Evolutionary conservation across 2,113 vertebrate genomes (phyloP).

Genomic region (Tichodroma muraria): DNA sequence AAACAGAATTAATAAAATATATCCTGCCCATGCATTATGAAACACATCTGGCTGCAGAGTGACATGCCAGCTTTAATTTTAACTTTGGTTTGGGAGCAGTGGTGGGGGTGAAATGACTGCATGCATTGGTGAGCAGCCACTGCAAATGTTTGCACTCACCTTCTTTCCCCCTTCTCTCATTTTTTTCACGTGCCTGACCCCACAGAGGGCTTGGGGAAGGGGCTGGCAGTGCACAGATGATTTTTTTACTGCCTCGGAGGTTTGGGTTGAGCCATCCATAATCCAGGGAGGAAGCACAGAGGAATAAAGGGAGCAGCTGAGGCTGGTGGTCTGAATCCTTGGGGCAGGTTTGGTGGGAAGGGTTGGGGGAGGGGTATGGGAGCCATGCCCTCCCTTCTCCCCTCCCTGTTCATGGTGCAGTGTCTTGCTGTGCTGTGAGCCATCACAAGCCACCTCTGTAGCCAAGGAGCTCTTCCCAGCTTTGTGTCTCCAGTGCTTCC

Average conservation of each 20-base stretch:
- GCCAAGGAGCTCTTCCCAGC: background rate
- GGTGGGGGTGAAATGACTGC: background rate
- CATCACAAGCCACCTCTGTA: background rate
- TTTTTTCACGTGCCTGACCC: background rate
- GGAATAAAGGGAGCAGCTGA: background rate
- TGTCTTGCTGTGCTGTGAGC: background rate
- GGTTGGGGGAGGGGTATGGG: background rate
- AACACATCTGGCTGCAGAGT: slow-evolving; percentile 35
- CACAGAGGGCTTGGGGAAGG: background rate
- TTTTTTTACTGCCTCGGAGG: background rate
- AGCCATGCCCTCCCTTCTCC: background rate
- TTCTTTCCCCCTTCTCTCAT: background rate
- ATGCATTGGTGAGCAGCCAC: background rate
- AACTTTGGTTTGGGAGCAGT: background rate
- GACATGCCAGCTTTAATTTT: slow-evolving; percentile 14
- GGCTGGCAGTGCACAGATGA: background rate
- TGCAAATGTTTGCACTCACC: background rate
- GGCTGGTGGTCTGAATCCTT: background rate
- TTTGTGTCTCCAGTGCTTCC: background rate
- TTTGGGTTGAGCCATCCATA: background rate
- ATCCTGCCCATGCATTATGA: slow-evolving; percentile 37
- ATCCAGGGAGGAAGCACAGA: background rate
- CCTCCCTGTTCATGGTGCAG: background rate
- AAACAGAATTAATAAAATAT: slow-evolving; percentile 42
- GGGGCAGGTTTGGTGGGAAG: background rate